Evolutionary conservation across 2,113 vertebrate species (phyloP), one percentile per base, ranked within the genome.

Genomic region (Pelecanoides urinatrix): DNA sequence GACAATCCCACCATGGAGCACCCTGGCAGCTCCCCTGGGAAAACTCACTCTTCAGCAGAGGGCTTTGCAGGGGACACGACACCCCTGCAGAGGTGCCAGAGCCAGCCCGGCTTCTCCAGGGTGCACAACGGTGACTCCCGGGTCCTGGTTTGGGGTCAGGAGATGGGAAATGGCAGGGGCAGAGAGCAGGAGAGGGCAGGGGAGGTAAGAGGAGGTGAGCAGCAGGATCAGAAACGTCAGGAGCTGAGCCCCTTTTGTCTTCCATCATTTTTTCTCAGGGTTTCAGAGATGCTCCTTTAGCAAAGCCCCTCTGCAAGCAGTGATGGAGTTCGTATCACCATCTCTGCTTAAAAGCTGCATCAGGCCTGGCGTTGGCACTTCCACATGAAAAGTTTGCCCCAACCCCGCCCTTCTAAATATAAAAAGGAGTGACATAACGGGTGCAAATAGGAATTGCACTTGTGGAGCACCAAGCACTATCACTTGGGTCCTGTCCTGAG

Each of bases 111-210:
- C 62, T 70, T 47, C 79, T 45, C 42, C 61, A 50, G 36, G 23
- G 15, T 23, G 23, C 26, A 20, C 65, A 21, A 0, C 0, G 0
- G 11, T 8, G 26, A 12, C 22, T n/a, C 22, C 44, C 7, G 59
- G 29, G 26, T 42, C 47, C 15, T 0, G 0, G 15, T 45, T 30
- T 16, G 47, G 52, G 44, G 22, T 30, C 58, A 23, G 45, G 50
- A 87, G 65, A 16, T 42, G 77, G 76, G 61, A 74, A 50, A 32
- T 4, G 26, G 30, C 40, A 65, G 44, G 13, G 13, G 5, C 16
- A 45, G 59, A 63, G 72, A 32, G 18, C 38, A 88, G 34, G 22
- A 34, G 42, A 40, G 25, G 50, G 34, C 55, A 75, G 71, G 40
- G 32, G 42, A n/a, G 34, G 13, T 0, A 5, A n/a, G 27, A 52